A percentile compares a stretch with the other conserved stretches of the same genome.
These are phyloP conservation scores for Pycnomerus fuliginosus DNA, from an alignment of 2,888 invertebrate species.

Conservation along the genomic window DNA sequence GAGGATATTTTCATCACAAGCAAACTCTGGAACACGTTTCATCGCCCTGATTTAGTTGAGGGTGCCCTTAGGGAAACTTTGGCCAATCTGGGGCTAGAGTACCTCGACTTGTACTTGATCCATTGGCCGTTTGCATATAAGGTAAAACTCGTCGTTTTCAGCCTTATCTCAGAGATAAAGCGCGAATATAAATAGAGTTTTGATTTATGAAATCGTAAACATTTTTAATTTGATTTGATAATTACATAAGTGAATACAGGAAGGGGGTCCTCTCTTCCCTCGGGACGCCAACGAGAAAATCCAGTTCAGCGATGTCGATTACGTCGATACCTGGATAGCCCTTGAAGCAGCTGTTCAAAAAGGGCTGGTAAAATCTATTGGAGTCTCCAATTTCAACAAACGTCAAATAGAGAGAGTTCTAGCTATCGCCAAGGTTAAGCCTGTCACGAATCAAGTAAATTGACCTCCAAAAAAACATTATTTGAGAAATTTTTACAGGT, in stretches of 20 bases:
- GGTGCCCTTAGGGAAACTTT: constrained; percentile 68
- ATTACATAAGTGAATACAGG: constrained; percentile 15
- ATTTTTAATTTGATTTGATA: not conserved
- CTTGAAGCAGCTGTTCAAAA: constrained; percentile 71
- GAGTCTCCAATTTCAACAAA: constrained; percentile 19
- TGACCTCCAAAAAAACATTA: too few species aligned
- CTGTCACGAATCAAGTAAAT: constrained; percentile 65
- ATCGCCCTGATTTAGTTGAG: constrained; percentile 74
- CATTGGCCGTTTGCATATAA: constrained; percentile 90
- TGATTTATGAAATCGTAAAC: not conserved
- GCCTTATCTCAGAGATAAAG: too few species aligned
- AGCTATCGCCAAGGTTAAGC: constrained; percentile 62
- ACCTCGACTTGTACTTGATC: constrained; percentile 85
- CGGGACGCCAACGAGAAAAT: constrained; percentile 35
- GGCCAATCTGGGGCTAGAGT: constrained; percentile 70
- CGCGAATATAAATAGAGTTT: too few species aligned
- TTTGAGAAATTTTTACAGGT: too few species aligned
- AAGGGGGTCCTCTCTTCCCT: constrained; percentile 39
- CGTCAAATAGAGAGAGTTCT: constrained; percentile 52
- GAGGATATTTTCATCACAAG: constrained; percentile 71
- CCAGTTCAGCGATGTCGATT: constrained; percentile 61
- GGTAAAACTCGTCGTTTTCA: constrained; percentile 52
- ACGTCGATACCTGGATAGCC: constrained; percentile 72
- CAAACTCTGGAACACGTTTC: constrained; percentile 80
- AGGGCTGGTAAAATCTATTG: constrained; percentile 60